Evolutionary conservation across 2,888 invertebrate species (phyloP).

Genomic region (Meteorus cinctellus): DNA sequence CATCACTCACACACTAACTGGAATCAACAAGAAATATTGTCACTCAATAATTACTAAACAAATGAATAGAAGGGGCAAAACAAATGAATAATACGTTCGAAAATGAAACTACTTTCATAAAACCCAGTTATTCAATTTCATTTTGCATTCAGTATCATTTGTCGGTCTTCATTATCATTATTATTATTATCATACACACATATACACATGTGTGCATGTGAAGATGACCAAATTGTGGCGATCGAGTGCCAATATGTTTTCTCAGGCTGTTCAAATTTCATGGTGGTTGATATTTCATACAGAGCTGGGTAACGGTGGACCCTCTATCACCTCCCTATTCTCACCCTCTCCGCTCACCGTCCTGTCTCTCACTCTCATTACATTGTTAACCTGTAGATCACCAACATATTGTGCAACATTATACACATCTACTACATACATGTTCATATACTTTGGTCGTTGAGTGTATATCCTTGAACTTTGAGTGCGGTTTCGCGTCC

Average conservation of each 20-base stretch:
- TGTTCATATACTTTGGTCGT: conserved; percentile 35
- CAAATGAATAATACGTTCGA: too few relatives aligned
- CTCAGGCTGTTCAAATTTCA: conserved; percentile 73
- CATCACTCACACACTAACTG: too few relatives aligned
- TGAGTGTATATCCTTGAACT: conserved; percentile 61
- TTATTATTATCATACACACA: too few relatives aligned
- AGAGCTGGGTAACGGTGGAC: conserved; percentile 62
- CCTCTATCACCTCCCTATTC: conserved; percentile 7
- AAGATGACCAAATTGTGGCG: conserved; percentile 35
- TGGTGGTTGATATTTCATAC: conserved; percentile 74
- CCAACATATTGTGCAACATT: conserved; percentile 25
- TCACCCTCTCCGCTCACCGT: background rate
- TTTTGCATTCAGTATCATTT: too few relatives aligned
- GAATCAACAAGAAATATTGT: too few relatives aligned
- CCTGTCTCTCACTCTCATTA: conserved; percentile 54
- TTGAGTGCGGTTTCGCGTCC: conserved; percentile 71
- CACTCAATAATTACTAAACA: too few relatives aligned
- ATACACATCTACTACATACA: background rate
- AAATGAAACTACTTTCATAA: too few relatives aligned
- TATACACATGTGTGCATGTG: background rate
- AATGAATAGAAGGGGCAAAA: too few relatives aligned
- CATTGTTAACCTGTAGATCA: conserved; percentile 47
- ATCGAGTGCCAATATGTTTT: conserved; percentile 62
- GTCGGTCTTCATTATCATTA: too few relatives aligned
- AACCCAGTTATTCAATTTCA: too few relatives aligned